Base-by-base conservation (phyloP, 2,797 vertebrate species). In the Ambastaia sidthimunki region DNA sequence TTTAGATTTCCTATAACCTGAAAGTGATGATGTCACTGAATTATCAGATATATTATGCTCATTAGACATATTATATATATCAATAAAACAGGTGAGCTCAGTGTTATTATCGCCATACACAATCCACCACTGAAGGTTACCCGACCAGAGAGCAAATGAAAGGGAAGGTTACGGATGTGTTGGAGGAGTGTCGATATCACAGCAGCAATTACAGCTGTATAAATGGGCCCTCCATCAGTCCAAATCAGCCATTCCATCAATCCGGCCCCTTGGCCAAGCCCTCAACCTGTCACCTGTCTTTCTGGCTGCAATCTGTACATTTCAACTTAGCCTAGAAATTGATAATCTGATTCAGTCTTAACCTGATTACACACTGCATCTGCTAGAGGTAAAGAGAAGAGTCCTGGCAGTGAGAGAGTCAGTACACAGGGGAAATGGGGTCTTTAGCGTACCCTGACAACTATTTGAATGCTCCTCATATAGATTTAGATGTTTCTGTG, bases 291-390 rank as follows among this genome's bases (percentile, higher is more conserved):
- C 95, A 94, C 93, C 93, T 92, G 88, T 77, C 89, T 91, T 93
- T 90, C 92, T 86, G 89, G 90, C 90, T 88, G 89, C 93, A 93
- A 95, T 95, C 93, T 93, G 94, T 93, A 95, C 91, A 92, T 92
- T 94, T 94, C 93, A 93, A 92, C 90, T 95, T 94, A 94, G 93
- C 93, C 88, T 89, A 91, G 87, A 95, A 96, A 96, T 95, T 94
- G 94, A 93, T 96, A 95, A 96, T 95, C 93, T 87, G 92, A 96
- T 96, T 94, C 91, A 89, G 89, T 84, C 88, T 54, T 95, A 96
- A 96, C 93, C 89, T 88, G 89, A 92, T 96, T 96, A 96, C 88
- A 85, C 87, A 89, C 91, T 91, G 86, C 88, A 89, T 89, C 89
- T 86, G 90, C 85, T 86, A 83, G 80, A 89, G 89, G 85, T 87